Evolutionary conservation across 2,888 invertebrate species (phyloP), one percentile per base, ranked within the genome.

Genomic region (Pollenia griseotomentosa): DNA sequence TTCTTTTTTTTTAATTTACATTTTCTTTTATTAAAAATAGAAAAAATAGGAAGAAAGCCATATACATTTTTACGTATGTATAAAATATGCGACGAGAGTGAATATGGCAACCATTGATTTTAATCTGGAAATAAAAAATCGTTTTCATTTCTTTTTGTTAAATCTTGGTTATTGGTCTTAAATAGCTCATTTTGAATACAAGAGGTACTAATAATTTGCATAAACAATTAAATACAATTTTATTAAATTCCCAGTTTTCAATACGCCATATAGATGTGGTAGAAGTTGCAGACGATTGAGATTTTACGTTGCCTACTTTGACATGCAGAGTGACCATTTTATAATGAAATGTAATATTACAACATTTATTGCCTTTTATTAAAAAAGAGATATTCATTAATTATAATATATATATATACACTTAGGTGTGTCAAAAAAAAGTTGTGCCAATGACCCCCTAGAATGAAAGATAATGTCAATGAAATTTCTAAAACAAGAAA

Each of bases 161-260:
- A 42, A 51, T 33, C 51, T 48, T 66, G 42, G 42, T 40, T 33
- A 40, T 12, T 73, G 33, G 14, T 55, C 70, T 57, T 71, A 44
- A 77, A 65, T 46, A 73, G 42, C 57, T 83, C 86, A 86, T 86
- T 83, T 86, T 65, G 51, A 80, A 86, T 83, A 73, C 86, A 86
- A 73, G 65, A 83, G 46, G 65, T 73, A 23, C 71, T 51, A 55
- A 61, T 61, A 83, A 83, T 86, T 83, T 86, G 80, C 86, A 86
- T 86, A 33, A 83, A 51, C 68, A 83, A 80, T 86, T 80, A 80
- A 75, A 55, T 51, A 48, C 40, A 74, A 48, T 57, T 63, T 46
- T 40, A 68, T 70, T 77, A 48, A 33, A 71, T 78, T 83, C 70
- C 63, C 71, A 71, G 42, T 65, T 83, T 71, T 42, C 12, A 40